Base-by-base conservation (phyloP, 2,797 vertebrate species). In the Lagocephalus sceleratus region DNA sequence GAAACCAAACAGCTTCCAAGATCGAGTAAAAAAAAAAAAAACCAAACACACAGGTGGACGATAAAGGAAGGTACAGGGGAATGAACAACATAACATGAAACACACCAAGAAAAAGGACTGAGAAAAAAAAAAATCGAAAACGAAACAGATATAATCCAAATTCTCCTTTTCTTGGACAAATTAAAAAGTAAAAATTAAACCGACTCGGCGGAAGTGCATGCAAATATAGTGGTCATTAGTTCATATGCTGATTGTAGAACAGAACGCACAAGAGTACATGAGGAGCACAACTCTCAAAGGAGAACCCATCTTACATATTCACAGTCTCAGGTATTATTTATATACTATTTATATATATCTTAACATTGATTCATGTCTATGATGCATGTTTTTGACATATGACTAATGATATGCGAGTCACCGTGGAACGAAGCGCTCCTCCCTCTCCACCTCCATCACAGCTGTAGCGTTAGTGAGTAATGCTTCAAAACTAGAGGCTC, bases 321-420 rank as follows among this genome's bases (percentile, higher is more conserved):
- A 91, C 90, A 90, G 90, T 91, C 89, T 91, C 86, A 81, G 87
- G 87, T 90, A 83, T 90, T 87, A 86, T 88, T 88, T 86, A 85
- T 85, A 87, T 85, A 88, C 75, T 89, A 84, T 88, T 83, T 87
- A 88, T 85, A 40, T 40, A n/a, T n/a, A n/a, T 44, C 87, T 83
- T 81, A 88, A 86, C 83, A 89, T 85, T 83, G 87, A 85, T 83
- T 73, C 47, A 74, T 77, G 71, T 85, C 75, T 68, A 71, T 84
- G 76, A 82, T 78, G 76, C 68, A 85, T 76, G 72, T 84, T 55
- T n/a, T 79, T 78, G 76, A 79, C 63, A 70, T 73, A 77, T 86
- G 85, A 81, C 71, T 80, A 80, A 84, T 78, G 80, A 87, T 78
- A 82, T 83, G 82, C 55, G 51, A 79, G 72, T 84, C 63, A 73